phyloP scores from a whole-genome alignment of 2,113 vertebrate species.

The Lutjanus erythropterus region DNA sequence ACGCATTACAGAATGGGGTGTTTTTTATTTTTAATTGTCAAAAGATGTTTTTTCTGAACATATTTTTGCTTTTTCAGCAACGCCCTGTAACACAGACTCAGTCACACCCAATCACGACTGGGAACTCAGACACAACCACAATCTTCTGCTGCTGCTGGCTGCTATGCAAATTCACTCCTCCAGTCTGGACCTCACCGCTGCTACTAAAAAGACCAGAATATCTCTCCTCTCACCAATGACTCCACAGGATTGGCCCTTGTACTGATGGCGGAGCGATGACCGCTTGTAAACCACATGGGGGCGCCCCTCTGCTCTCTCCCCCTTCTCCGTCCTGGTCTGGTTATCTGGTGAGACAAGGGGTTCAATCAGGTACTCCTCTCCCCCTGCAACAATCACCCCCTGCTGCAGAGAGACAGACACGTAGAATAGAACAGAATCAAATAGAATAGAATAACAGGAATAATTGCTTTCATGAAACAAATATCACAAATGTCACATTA shows the following conservation, averaged over 20 bases:
- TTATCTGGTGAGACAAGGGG: conserved; percentile 89
- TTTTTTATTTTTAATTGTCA: conserved; percentile 33
- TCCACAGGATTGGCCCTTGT: conserved; percentile 97
- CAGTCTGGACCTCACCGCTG: conserved; percentile 27
- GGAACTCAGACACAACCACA: conserved; percentile 54
- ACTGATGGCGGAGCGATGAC: conserved; percentile 94
- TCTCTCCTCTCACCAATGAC: conserved; percentile 89
- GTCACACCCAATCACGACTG: conserved; percentile 59
- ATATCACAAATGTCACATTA: conserved; percentile 21
- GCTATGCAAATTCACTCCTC: conserved; percentile 26
- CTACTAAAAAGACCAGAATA: conserved; percentile 35
- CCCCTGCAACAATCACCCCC: conserved; percentile 95
- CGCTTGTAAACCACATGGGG: conserved; percentile 98
- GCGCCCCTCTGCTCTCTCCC: conserved; percentile 87
- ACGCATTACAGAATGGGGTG: not conserved
- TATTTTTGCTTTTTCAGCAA: conserved; percentile 55
- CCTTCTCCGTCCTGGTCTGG: conserved; percentile 74
- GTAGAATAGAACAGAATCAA: conserved; percentile 45
- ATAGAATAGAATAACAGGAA: conserved; percentile 39
- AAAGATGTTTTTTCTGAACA: conserved; percentile 38
- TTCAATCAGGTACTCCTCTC: conserved; percentile 98
- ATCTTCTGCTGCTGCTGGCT: conserved; percentile 49
- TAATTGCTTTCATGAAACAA: conserved; percentile 23
- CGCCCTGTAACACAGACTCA: conserved; percentile 50
- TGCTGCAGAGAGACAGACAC: conserved; percentile 86